Evolutionary conservation across 2,888 invertebrate species (phyloP), one percentile per base, ranked within the genome.

Genomic region (Tryphoninae sp.): DNA sequence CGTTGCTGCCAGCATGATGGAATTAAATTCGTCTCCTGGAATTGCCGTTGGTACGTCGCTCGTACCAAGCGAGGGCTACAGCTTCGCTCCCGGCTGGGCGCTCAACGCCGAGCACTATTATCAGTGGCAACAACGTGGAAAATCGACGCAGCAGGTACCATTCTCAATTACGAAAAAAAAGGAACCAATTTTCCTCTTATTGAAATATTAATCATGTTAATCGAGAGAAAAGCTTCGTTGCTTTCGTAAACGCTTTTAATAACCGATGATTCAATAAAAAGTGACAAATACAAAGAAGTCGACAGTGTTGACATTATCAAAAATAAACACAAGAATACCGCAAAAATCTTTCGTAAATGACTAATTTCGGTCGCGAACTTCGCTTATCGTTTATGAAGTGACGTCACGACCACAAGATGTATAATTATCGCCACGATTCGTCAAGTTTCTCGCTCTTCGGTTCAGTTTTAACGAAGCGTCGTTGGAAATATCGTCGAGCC

Each of bases 81-180:
- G 94, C 91, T 94, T 94, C 88, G 94, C 94, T 78, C 94, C 94
- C 45, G 94, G 94, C 78, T 94, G 94, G 94, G 94, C 94, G 73
- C 92, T 94, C 85, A 94, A 94, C 87, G 94, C 94, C 51, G 94
- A 94, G 87, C 94, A 94, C 88, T 93, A 94, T 79, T 94, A 94
- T 92, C 94, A 94, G 92, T 94, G 94, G 94, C 94, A 94, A 87
- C 93, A 93, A 71, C 94, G 93, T 23, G 94, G 94, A 67, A 94
- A 94, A 89, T 93, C 93, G 19, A 94, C 94, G 42, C 93, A 94
- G 85, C 94, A 94, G 94, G 94, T 94, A 89, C 53, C 33, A 7
- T 33, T 33, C 33, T 61, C 13, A 13, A 11, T 51, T n/a, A 59
- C 16, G 23, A 64, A 23, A 26, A 73, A 61, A 49, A 67, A 19